Percentiles rank a stretch among this genome's conserved stretches.
These are phyloP conservation scores for Dryocosmus kuriphilus DNA, from an alignment of 2,888 invertebrate species.

Conservation along the genomic window DNA sequence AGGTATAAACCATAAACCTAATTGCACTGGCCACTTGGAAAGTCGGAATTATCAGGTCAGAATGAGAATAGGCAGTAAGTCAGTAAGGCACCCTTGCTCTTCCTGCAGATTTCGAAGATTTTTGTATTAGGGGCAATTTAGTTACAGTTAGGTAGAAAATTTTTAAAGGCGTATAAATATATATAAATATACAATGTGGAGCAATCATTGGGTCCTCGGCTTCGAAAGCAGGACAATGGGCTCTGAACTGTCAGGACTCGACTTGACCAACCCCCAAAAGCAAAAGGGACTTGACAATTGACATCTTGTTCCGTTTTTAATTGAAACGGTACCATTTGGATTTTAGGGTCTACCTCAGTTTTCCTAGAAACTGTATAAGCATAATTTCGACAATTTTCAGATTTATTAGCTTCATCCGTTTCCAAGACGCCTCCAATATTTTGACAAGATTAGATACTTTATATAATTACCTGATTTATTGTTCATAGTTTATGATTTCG, in stretches of 20 bases:
- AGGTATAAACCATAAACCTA: no score
- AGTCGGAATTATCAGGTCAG: no score
- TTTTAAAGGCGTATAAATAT: neutral
- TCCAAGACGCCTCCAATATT: neutral
- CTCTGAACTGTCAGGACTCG: neutral
- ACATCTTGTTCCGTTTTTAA: neutral
- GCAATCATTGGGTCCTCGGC: constrained; percentile 2
- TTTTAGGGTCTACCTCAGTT: no score
- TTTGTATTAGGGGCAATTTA: neutral
- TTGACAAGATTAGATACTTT: constrained; percentile 8
- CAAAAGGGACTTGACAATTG: no score
- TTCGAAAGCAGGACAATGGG: neutral
- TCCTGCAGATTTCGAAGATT: neutral
- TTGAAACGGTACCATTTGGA: neutral
- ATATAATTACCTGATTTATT: constrained; percentile 9
- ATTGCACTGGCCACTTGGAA: no score
- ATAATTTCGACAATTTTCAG: neutral
- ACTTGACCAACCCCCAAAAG: neutral
- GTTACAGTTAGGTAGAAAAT: neutral
- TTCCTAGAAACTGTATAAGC: neutral
- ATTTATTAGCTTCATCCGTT: neutral
- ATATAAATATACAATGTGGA: constrained; percentile 7
- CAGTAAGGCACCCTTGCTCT: neutral
- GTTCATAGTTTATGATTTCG: constrained; percentile 5
- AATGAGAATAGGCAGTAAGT: no score